Evolutionary conservation across 37 sponge, comb jelly and placozoan genomes (phyloP).

Genomic region (Ephydatia muelleri): DNA sequence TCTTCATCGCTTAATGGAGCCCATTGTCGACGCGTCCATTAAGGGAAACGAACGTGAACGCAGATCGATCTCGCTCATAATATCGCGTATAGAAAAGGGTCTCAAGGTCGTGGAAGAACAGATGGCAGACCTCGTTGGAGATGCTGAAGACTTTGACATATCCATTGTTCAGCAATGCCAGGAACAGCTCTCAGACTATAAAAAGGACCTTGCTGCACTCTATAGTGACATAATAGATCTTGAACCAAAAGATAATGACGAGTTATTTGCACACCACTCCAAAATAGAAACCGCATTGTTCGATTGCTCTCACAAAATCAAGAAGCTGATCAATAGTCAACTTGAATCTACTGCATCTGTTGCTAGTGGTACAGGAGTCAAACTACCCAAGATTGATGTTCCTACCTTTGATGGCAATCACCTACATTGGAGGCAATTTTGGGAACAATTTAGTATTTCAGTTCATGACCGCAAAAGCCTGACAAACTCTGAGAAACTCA

Average conservation of each 20-base stretch:
- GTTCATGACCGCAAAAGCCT: conserved; percentile 36
- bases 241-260: conserved; percentile 28
- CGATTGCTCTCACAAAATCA: conserved; percentile 18
- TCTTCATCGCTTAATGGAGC: conserved; percentile 4
- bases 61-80: conserved; percentile 18
- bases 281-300: conserved; percentile 14
- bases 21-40: background rate
- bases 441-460: conserved; percentile 42
- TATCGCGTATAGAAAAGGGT: conserved; percentile 12
- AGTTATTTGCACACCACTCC: conserved; percentile 16
- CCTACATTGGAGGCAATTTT: conserved; percentile 52
- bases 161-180: conserved; percentile 17
- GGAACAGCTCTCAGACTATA: conserved; percentile 38
- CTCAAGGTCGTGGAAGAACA: background rate
- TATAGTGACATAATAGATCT: conserved; percentile 22
- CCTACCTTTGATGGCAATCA: conserved; percentile 54
- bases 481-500: conserved; percentile 38
- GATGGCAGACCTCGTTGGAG: background rate
- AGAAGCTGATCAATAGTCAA: conserved; percentile 9
- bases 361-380: conserved; percentile 33
- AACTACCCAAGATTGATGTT: conserved; percentile 36
- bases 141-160: conserved; percentile 7
- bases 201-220: conserved; percentile 35
- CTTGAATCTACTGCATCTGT: conserved; percentile 6
- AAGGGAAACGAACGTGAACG: background rate